phyloP scores from a whole-genome alignment of 2,113 vertebrate species.

The Xiphophorus hellerii region DNA sequence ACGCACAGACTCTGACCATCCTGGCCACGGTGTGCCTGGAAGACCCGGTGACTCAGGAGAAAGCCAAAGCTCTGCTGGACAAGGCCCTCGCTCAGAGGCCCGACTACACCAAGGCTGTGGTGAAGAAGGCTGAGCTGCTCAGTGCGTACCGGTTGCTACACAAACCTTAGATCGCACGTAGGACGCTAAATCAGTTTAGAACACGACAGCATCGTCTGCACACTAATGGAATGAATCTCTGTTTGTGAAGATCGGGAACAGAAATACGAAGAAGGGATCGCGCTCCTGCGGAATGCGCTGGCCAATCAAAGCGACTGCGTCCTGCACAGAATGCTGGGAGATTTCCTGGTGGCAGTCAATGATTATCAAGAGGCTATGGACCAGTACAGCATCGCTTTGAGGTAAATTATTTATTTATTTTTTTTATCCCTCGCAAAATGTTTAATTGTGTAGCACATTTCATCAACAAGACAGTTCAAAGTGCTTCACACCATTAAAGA shows the following conservation, averaged over 20 bases:
- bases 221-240: background rate
- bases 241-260: slow-evolving; percentile 89
- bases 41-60: slow-evolving; percentile 95
- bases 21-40: slow-evolving; percentile 96
- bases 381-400: slow-evolving; percentile 98
- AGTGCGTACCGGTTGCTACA: slow-evolving; percentile 76
- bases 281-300: slow-evolving; percentile 90
- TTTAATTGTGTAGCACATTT: too few species aligned
- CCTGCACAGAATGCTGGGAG: slow-evolving; percentile 95
- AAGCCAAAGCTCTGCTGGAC: slow-evolving; percentile 94
- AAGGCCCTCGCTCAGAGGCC: slow-evolving; percentile 95
- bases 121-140: slow-evolving; percentile 97
- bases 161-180: background rate
- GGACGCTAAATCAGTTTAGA: background rate
- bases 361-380: slow-evolving; percentile 99
- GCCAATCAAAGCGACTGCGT: slow-evolving; percentile 98
- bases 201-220: background rate
- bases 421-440: too few species aligned
- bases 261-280: slow-evolving; percentile 95
- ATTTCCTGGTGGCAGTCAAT: slow-evolving; percentile 95
- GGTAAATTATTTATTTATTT: slow-evolving; percentile 74
- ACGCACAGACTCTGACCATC: slow-evolving; percentile 95
- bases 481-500: too few species aligned
- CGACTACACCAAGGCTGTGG: slow-evolving; percentile 97
- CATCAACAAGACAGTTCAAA: too few species aligned